phyloP scores from a whole-genome alignment of 2,797 vertebrate species.

The Enteromius paludinosus region DNA sequence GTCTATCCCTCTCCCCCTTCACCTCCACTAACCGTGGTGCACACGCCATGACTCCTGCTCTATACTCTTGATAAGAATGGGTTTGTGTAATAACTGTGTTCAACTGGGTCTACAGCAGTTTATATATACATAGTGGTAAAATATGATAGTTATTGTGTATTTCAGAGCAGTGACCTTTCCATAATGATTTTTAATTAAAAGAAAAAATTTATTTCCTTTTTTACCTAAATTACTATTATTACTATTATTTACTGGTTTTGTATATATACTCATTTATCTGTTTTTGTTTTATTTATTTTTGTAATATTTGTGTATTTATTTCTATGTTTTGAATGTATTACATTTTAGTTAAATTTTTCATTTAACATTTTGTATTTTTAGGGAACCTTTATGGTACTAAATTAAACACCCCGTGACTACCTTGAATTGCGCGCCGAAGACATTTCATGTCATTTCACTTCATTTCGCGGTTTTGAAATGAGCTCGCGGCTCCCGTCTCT shows the following conservation, averaged over 20 bases:
- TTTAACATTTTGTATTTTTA: background rate
- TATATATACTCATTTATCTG: too few relatives aligned
- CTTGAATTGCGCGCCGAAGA: too few relatives aligned
- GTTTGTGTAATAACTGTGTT: background rate
- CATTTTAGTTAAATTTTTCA: background rate
- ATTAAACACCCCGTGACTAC: too few relatives aligned
- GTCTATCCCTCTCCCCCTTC: slow-evolving; percentile 1
- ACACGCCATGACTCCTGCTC: slow-evolving; percentile 59
- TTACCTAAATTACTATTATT: too few relatives aligned
- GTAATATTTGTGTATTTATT: background rate
- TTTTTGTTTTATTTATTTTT: too few relatives aligned
- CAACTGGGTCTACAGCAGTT: background rate
- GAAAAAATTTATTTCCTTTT: too few relatives aligned
- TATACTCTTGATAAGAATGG: slow-evolving; percentile 50
- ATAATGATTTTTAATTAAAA: background rate
- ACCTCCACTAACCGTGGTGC: slow-evolving; percentile 51
- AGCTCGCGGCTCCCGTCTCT: too few relatives aligned
- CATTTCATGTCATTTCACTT: too few relatives aligned
- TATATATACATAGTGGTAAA: background rate
- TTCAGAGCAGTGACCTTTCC: background rate
- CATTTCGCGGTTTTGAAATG: too few relatives aligned
- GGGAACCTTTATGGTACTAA: background rate
- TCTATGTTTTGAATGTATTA: background rate
- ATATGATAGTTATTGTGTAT: background rate
- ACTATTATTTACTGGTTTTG: too few relatives aligned